Conservation (phyloP, 2,888 invertebrate species). For the Electrophaes corylata region DNA sequence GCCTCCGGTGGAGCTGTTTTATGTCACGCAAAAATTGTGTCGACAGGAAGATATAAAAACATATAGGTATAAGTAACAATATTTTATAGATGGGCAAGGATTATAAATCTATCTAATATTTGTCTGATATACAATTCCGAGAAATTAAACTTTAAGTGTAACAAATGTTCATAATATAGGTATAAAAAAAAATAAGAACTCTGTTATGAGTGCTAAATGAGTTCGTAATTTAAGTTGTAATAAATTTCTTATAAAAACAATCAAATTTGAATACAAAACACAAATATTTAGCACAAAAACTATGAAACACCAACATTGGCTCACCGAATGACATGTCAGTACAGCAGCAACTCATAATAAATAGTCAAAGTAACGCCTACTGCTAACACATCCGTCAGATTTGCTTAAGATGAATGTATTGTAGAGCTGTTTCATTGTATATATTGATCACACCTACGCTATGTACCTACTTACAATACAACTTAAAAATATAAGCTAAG, state of each 20-base stretch:
- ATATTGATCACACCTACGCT: constrained; percentile 43
- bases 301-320: constrained; percentile 54
- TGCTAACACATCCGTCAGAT: constrained; percentile 49
- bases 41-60: constrained; percentile 58
- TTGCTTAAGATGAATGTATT: constrained; percentile 57
- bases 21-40: constrained; percentile 54
- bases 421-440: constrained; percentile 55
- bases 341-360: constrained; percentile 56
- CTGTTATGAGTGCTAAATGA: not conserved
- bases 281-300: constrained; percentile 52
- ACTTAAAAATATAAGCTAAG: constrained; percentile 38
- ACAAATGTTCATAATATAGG: too few relatives aligned
- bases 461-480: constrained; percentile 23
- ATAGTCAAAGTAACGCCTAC: constrained; percentile 59
- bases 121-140: constrained; percentile 14
- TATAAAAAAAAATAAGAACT: not conserved
- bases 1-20: constrained; percentile 61
- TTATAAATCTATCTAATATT: constrained; percentile 29
- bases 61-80: constrained; percentile 29
- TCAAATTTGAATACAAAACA: too few relatives aligned
- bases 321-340: constrained; percentile 57
- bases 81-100: constrained; percentile 38
- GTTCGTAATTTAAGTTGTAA: not conserved
- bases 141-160: constrained; percentile 26
- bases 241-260: constrained; percentile 2